These are phyloP conservation scores for Zootermopsis nevadensis DNA, from an alignment of 2,888 invertebrate genomes.

Conservation along the genomic window DNA sequence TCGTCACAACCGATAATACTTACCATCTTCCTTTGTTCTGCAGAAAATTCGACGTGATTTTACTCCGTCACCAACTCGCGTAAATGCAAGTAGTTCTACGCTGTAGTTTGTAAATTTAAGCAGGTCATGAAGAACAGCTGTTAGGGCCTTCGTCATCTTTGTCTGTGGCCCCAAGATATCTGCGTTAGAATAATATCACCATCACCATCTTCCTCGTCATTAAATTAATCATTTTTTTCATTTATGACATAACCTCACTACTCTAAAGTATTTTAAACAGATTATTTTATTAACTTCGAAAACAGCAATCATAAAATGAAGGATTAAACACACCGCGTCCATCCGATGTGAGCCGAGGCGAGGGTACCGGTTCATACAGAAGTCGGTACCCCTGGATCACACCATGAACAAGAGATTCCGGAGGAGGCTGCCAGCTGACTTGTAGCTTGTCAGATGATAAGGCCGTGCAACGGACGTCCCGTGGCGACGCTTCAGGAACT, in stretches of 20 bases:
- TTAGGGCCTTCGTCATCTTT: constrained; percentile 58
- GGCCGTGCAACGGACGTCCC: constrained; percentile 74
- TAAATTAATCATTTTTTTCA: not conserved
- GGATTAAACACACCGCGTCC: constrained; percentile 41
- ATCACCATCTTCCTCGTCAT: not conserved
- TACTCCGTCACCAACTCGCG: constrained; percentile 63
- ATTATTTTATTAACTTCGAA: too few species aligned
- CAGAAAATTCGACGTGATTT: constrained; percentile 61
- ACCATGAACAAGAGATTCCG: constrained; percentile 62
- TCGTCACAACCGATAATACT: constrained; percentile 41
- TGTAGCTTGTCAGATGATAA: constrained; percentile 78
- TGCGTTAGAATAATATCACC: constrained; percentile 5
- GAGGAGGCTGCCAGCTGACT: constrained; percentile 77
- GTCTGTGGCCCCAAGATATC: constrained; percentile 59
- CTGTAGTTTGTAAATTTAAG: constrained; percentile 64
- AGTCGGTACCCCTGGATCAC: constrained; percentile 65
- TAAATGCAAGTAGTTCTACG: constrained; percentile 64
- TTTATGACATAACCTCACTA: not conserved
- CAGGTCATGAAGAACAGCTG: constrained; percentile 59
- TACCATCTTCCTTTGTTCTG: constrained; percentile 63
- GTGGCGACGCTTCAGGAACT: constrained; percentile 79
- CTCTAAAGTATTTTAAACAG: too few species aligned
- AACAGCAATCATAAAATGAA: too few species aligned
- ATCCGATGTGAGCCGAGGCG: constrained; percentile 39
- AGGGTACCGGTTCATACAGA: constrained; percentile 57